Evolutionary conservation across 2,888 invertebrate genomes (phyloP), one percentile per base, ranked within the genome.

Genomic region (Allolobophora icterica): DNA sequence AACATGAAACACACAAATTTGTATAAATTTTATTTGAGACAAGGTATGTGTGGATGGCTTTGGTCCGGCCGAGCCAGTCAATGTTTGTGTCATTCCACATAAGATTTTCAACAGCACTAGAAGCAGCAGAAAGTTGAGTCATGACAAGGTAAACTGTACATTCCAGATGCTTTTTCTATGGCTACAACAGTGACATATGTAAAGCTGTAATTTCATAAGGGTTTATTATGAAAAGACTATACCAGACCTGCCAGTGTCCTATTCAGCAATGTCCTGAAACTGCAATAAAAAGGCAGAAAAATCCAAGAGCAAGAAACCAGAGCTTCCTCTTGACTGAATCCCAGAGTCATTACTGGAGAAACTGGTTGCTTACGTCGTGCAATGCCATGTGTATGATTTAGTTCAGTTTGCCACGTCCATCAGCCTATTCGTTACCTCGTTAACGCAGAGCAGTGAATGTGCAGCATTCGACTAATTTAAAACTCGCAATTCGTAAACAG

Each of bases 121-220:
- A 52, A 71, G 71, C 71, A 71, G 30, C 8, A 71, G 5, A 71
- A n/a, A n/a, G n/a, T 17, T n/a, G n/a, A 71, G 71, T 71, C 30
- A 71, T 71, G 71, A 71, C 71, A 71, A 71, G n/a, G 71, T 71
- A 71, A 30, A 71, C 38, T 45, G 45, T 45, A 52, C 30, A 71
- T 30, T 71, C 71, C 71, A 71, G n/a, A 71, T 71, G 71, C 8
- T n/a, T 71, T 52, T 71, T 71, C 71, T 71, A n/a, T 71, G 30
- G n/a, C 71, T 71, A 71, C 71, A 45, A 45, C 30, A 71, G 30
- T 30, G 15, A 30, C 8, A 71, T n/a, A 71, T n/a, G 71, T n/a
- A 71, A 71, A 71, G n/a, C 71, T n/a, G 45, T 45, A 71, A 71
- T 71, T 71, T 71, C 71, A 71, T 71, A 71, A 71, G 71, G n/a